Evolutionary conservation across 2,113 vertebrate genomes (phyloP).

Genomic region (Neogobius melanostomus): DNA sequence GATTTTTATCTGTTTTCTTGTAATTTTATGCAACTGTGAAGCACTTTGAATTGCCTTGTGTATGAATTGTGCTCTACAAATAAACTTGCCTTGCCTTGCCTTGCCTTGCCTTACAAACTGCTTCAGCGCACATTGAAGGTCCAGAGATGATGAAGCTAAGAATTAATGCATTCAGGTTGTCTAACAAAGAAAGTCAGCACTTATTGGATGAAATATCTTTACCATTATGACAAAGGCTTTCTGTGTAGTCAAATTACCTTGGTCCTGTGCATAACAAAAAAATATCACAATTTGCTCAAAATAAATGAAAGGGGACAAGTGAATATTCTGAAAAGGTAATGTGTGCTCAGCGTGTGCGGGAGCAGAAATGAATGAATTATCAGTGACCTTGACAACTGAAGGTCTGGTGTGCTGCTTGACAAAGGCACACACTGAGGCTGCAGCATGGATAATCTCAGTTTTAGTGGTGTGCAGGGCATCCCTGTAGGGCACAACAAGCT

Average conservation of each 20-base stretch:
- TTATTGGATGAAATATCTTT: background rate
- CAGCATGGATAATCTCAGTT: slow-evolving; percentile 30
- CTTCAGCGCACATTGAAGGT: too few relatives aligned
- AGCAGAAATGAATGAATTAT: slow-evolving; percentile 23
- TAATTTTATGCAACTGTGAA: too few relatives aligned
- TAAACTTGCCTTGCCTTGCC: too few relatives aligned
- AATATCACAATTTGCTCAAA: background rate
- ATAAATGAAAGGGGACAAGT: background rate
- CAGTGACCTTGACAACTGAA: slow-evolving; percentile 42
- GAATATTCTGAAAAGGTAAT: background rate
- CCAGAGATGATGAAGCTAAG: background rate
- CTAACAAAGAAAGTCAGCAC: background rate
- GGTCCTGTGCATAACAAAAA: background rate
- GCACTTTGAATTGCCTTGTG: too few relatives aligned
- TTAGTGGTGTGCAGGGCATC: background rate
- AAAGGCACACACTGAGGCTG: slow-evolving; percentile 1
- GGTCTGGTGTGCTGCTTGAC: background rate
- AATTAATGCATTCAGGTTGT: background rate
- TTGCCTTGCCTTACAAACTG: too few relatives aligned
- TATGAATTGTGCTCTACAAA: too few relatives aligned
- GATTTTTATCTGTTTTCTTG: too few relatives aligned
- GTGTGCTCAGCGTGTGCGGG: background rate
- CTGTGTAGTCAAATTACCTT: background rate
- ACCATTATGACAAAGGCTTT: background rate
- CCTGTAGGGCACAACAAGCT: slow-evolving; percentile 35